These are phyloP conservation scores for Nipponacmea schrenckii DNA, from an alignment of 2,888 invertebrate species.

Conservation along the genomic window DNA sequence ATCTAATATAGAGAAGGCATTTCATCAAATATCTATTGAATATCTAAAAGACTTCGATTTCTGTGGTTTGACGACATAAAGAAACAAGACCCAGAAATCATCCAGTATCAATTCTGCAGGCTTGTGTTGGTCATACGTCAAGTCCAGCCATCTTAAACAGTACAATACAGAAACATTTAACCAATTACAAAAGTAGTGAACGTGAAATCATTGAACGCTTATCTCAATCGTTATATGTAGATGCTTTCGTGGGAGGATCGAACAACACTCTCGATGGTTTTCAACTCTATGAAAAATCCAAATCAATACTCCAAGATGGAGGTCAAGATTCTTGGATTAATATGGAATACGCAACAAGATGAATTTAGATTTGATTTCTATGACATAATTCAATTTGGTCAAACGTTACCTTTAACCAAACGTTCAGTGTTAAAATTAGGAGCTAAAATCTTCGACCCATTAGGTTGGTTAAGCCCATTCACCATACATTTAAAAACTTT, in stretches of 20 bases:
- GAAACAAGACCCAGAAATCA: neutral
- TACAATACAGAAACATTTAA: neutral
- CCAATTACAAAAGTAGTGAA: neutral
- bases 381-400: neutral
- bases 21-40: slow-evolving; percentile 8
- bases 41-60: neutral
- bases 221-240: slow-evolving; percentile 5
- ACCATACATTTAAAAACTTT: neutral
- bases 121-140: slow-evolving; percentile 11
- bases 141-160: neutral
- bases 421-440: neutral
- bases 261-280: neutral
- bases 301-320: too few relatives aligned
- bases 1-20: slow-evolving; percentile 13
- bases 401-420: neutral
- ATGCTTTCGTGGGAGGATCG: slow-evolving; percentile 7
- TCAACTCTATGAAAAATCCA: too few relatives aligned
- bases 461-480: neutral
- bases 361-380: neutral
- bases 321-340: neutral
- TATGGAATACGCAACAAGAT: neutral
- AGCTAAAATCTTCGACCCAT: slow-evolving; percentile 1
- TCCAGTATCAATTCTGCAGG: neutral
- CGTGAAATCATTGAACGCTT: neutral
- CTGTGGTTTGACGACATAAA: neutral